Evolutionary conservation across 64 coral and sea anemone genomes (phyloP), one percentile per base, ranked within the genome.

Genomic region (Exaiptasia diaphana): DNA sequence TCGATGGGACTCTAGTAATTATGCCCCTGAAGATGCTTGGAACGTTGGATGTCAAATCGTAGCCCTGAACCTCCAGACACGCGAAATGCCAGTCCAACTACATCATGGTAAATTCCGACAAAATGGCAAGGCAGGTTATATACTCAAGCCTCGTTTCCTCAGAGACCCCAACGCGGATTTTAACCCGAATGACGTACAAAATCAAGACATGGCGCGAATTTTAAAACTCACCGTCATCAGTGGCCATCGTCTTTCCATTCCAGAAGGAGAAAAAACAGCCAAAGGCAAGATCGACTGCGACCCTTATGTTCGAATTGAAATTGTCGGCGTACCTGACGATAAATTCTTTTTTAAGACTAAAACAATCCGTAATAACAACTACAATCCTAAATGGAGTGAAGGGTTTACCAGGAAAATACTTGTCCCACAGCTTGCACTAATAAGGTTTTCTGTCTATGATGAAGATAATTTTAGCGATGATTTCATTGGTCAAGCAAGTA

Each of bases 61-160:
- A 2, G 85, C 85, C 28, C 67, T 88, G 28, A 88, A 88, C 32
- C 67, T 79, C 36, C 85, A 88, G 56, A 71, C 29, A 14, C 24
- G 60, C 23, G 46, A 33, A 20, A 59, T 26, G 38, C 25, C 55
- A 5, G 21, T 71, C 24, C 61, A 88, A 29, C 63, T 88, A 15
- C 64, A 88, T 22, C 75, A 79, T 38, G 85, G 85, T n/a, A 79
- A 46, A 34, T 88, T 88, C 75, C 40, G 75, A 49, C 85, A 88
- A 11, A 88, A 88, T 44, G 62, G 85, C 13, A 64, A 77, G 17
- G 61, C 75, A 12, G 85, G 85, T 17, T 88, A 80, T 39, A 38
- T 79, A 3, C 18, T 88, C 5, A 88, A 88, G 48, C 85, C 85
- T 13, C 40, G 33, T 25, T 37, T 79, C 18, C 74, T 88, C 26